A percentile compares a stretch with the other conserved stretches of the same genome.
phyloP scores from a whole-genome alignment of 2,113 vertebrate genomes.

The Nyctibius bracteatus region DNA sequence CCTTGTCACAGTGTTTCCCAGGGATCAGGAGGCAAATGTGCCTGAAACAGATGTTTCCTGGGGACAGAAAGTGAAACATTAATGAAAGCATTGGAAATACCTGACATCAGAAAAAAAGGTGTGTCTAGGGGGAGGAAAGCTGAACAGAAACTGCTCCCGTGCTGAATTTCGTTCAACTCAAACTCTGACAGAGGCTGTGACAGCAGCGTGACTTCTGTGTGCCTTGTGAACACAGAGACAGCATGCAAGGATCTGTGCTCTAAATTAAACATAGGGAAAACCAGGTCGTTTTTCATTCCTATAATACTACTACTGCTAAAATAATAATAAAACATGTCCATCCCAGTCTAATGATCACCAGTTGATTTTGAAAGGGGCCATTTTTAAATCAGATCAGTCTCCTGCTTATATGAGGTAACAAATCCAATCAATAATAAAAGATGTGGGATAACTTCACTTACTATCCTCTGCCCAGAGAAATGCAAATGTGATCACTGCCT shows the following conservation, averaged over 20 bases:
- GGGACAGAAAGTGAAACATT: background rate
- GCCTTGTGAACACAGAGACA: fast-evolving
- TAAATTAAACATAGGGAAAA: background rate
- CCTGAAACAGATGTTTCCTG: background rate
- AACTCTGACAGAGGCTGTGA: background rate
- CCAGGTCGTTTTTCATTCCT: fast-evolving
- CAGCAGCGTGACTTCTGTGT: fast-evolving
- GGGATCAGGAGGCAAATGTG: background rate
- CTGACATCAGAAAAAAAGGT: background rate
- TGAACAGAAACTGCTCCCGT: background rate
- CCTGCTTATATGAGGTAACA: background rate
- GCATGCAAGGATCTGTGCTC: background rate
- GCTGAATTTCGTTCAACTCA: background rate
- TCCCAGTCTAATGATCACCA: background rate
- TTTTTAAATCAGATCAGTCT: background rate
- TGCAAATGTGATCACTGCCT: background rate
- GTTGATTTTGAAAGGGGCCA: background rate
- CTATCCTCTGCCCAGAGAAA: background rate
- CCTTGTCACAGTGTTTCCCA: background rate
- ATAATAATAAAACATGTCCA: background rate
- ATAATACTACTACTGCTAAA: background rate
- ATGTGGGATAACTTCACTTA: background rate
- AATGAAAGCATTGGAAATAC: background rate
- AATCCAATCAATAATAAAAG: background rate
- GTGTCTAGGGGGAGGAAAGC: background rate